phyloP scores from a whole-genome alignment of 1,140 invertebrate species.

The Himalopsyche phryganea region DNA sequence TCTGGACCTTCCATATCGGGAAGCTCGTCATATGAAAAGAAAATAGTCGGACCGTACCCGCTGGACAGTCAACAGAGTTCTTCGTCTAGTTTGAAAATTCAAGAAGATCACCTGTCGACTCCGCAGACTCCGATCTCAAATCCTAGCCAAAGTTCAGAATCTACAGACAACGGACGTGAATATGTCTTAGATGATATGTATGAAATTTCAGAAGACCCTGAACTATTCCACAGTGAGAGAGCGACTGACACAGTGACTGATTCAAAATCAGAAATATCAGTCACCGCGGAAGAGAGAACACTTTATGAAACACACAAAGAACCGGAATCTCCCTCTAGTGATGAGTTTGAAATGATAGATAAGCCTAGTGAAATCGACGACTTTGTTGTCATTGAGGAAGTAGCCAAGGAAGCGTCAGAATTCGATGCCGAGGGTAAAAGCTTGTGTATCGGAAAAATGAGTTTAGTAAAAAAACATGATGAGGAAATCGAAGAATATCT shows the following conservation, averaged over 20 bases:
- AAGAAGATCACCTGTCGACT: constrained; percentile 51
- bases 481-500: constrained; percentile 73
- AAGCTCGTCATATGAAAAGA: constrained; percentile 26
- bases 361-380: constrained; percentile 82
- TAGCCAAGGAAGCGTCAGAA: constrained; percentile 77
- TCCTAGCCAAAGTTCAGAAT: constrained; percentile 61
- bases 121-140: constrained; percentile 58
- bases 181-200: constrained; percentile 58
- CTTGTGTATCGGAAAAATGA: constrained; percentile 59
- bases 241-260: constrained; percentile 48
- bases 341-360: constrained; percentile 86
- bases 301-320: constrained; percentile 54
- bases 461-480: constrained; percentile 61
- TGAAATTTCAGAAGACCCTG: constrained; percentile 57
- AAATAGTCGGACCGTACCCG: constrained; percentile 24
- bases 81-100: constrained; percentile 44
- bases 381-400: constrained; percentile 83
- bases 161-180: constrained; percentile 61
- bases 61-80: constrained; percentile 34
- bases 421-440: constrained; percentile 77
- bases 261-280: constrained; percentile 51
- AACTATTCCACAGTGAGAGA: constrained; percentile 44
- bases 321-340: constrained; percentile 76
- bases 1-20: constrained; percentile 21
- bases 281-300: constrained; percentile 55